Evolutionary conservation across 2,888 invertebrate genomes (phyloP), one percentile per base, ranked within the genome.

Genomic region (Lysandra bellargus): DNA sequence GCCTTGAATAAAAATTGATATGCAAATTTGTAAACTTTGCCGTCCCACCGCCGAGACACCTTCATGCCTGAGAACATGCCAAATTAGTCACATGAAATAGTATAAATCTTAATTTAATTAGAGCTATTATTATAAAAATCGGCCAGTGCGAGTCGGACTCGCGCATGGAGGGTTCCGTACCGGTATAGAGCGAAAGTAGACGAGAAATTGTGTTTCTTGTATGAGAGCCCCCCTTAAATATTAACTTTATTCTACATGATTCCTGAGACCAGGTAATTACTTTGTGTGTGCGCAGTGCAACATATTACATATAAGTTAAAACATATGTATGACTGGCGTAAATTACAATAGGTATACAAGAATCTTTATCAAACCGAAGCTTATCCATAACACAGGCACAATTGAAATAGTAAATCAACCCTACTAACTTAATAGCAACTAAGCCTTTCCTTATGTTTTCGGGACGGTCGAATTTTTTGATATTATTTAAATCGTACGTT

Each of bases 1-100:
- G 33, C 33, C 33, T 69, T 69, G 69, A 69, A 69, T 14, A 69
- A 69, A 64, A 69, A 69, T 69, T 33, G 69, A 33, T 69, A 33
- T 69, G 33, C 33, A 33, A 69, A 69, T 69, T 12, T 12, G 33
- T 69, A 69, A 69, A 69, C 64, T 64, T 64, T 9, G 23, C 9
- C 61, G 23, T 23, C 61, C 7, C 61, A 23, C 61, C 61, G 61
- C 23, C 23, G 61, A 23, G 61, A 53, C 53, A 61, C 23, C 30
- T 23, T 30, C 23, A 23, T 64, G 64, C 64, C 12, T 61, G 0
- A 1, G 30, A 30, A 64, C 30, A 69, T 37, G 4, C 33, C 69
- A 37, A 33, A 69, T 69, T 23, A 61, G 61, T 61, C 23, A 23
- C 61, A 61, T 61, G 0, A 49, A 49, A 60, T 60, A 23, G 23